Percentiles rank a stretch among this genome's conserved stretches.
phyloP scores from a whole-genome alignment of 1,140 invertebrate species.

The Sitobion miscanthi region DNA sequence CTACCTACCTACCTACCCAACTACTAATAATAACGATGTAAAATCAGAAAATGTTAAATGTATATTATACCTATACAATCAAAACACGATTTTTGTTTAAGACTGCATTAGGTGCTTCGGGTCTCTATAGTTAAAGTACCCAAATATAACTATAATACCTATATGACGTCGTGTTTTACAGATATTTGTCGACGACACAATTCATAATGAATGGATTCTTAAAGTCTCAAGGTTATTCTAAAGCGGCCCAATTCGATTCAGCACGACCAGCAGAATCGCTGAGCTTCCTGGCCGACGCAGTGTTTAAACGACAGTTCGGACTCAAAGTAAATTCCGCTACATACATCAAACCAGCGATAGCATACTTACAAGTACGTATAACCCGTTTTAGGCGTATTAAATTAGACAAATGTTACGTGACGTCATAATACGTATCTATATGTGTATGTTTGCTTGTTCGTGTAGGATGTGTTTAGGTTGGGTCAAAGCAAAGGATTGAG shows the following conservation, averaged over 20 bases:
- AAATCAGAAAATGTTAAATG: not conserved
- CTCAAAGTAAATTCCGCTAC: constrained; percentile 74
- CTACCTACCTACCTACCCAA: not conserved
- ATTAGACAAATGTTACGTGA: too few relatives aligned
- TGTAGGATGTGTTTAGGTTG: constrained; percentile 71
- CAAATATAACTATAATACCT: not conserved
- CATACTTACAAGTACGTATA: constrained; percentile 69
- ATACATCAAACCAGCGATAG: constrained; percentile 77
- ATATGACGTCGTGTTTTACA: constrained; percentile 62
- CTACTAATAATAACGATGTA: not conserved
- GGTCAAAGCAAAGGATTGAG: constrained; percentile 72
- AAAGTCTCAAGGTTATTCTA: constrained; percentile 76
- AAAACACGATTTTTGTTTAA: not conserved
- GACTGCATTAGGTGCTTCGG: not conserved
- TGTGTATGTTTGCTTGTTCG: not conserved
- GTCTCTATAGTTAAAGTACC: not conserved
- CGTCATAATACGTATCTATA: not conserved
- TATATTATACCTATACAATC: not conserved
- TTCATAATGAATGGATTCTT: constrained; percentile 78
- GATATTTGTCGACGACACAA: constrained; percentile 73
- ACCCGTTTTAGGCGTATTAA: not conserved
- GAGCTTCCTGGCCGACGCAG: constrained; percentile 70
- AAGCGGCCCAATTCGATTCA: constrained; percentile 74
- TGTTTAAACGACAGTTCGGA: constrained; percentile 73
- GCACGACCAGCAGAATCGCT: constrained; percentile 72